Evolutionary conservation across 2,113 vertebrate species (phyloP).

Genomic region (Mirounga angustirostris): DNA sequence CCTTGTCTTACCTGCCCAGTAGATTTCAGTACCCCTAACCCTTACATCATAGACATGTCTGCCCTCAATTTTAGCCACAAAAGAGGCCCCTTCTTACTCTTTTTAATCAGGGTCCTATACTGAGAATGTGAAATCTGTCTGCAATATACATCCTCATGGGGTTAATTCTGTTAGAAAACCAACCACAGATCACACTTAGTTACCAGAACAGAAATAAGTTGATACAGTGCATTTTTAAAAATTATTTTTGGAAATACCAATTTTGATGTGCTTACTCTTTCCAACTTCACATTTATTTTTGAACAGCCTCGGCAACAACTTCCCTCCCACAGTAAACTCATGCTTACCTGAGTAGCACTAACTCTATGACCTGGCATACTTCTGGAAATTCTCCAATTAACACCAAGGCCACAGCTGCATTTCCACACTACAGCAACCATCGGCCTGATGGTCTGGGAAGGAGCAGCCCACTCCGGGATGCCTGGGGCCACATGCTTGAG

Average conservation of each 20-base stretch:
- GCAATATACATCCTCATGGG: neutral
- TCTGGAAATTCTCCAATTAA: neutral
- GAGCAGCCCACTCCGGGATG: neutral
- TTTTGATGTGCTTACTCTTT: neutral
- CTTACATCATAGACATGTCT: neutral
- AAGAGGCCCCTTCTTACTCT: neutral
- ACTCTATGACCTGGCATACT: too few species aligned
- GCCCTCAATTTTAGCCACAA: neutral
- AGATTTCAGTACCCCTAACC: neutral
- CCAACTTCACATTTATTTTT: neutral
- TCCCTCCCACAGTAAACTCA: neutral
- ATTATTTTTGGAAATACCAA: neutral
- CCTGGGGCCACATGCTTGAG: neutral
- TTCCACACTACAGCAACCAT: neutral
- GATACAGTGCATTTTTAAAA: neutral
- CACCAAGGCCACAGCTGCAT: neutral
- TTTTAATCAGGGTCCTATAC: neutral
- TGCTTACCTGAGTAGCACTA: neutral
- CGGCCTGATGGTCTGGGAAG: neutral
- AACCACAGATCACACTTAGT: neutral
- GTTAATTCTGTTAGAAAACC: neutral
- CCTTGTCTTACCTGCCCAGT: neutral
- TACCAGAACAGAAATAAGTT: neutral
- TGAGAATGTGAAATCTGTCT: neutral
- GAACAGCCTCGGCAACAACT: neutral